Evolutionary conservation across 2,888 invertebrate species (phyloP).

Genomic region (Archaeoteleia sp.): DNA sequence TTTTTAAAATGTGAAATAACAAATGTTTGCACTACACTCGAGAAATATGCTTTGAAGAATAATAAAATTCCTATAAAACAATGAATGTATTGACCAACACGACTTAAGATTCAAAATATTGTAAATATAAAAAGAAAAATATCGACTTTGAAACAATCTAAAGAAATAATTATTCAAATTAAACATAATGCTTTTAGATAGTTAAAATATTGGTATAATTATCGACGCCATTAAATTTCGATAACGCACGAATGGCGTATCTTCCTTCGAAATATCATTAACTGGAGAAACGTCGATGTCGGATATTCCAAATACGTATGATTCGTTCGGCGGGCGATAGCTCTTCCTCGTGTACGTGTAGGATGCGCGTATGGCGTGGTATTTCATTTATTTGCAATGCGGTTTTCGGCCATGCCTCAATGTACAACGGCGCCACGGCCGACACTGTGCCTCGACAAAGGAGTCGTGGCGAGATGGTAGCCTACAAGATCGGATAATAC

Average conservation of each 20-base stretch:
- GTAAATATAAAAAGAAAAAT: neutral
- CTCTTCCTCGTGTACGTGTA: slow-evolving; percentile 4
- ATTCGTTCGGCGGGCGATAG: slow-evolving; percentile 4
- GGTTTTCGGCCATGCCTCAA: slow-evolving; percentile 38
- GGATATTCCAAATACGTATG: slow-evolving; percentile 37
- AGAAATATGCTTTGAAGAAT: no score
- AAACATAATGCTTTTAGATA: no score
- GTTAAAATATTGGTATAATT: neutral
- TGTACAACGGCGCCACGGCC: slow-evolving; percentile 59
- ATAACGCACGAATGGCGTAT: no score
- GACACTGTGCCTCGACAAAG: slow-evolving; percentile 67
- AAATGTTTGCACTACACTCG: no score
- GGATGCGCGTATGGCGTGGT: slow-evolving; percentile 43
- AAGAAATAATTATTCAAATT: no score
- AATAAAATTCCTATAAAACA: no score
- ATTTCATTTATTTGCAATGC: slow-evolving; percentile 47
- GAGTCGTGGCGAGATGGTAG: slow-evolving; percentile 73
- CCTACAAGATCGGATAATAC: slow-evolving; percentile 73
- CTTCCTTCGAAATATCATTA: slow-evolving; percentile 6
- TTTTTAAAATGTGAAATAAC: no score
- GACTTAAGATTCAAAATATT: no score
- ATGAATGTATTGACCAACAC: no score
- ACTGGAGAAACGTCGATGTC: slow-evolving; percentile 28
- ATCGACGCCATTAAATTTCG: no score
- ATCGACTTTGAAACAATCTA: no score